Percentiles rank a stretch among this genome's conserved stretches.
phyloP scores from a whole-genome alignment of 2,113 vertebrate genomes.

The Paracanthobrama guichenoti region DNA sequence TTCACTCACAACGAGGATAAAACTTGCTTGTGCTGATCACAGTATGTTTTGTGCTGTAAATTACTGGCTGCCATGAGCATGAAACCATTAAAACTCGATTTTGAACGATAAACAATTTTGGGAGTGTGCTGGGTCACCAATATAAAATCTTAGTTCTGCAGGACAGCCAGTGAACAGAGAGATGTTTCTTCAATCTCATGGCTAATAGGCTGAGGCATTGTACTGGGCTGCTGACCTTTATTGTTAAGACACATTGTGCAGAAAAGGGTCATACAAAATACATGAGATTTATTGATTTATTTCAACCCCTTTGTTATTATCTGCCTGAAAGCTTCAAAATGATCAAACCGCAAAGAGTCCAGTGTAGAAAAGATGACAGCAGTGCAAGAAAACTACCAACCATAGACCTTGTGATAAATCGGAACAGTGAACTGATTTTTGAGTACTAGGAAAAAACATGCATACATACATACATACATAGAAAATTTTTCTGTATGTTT shows the following conservation, averaged over 20 bases:
- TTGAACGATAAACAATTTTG: not conserved
- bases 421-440: not conserved
- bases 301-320: not conserved
- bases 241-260: slow-evolving; percentile 62
- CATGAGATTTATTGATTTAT: slow-evolving; percentile 46
- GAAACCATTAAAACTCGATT: not conserved
- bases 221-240: slow-evolving; percentile 63
- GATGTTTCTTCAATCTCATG: not conserved
- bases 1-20: not conserved
- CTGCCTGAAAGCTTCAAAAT: not conserved
- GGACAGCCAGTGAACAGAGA: not conserved
- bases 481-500: too few species aligned
- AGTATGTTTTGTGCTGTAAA: not conserved
- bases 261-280: slow-evolving; percentile 60
- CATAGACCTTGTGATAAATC: not conserved
- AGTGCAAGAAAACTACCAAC: not conserved
- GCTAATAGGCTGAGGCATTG: not conserved
- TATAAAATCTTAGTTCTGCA: not conserved
- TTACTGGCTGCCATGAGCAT: not conserved
- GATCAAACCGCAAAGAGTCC: not conserved
- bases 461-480: too few species aligned
- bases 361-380: not conserved
- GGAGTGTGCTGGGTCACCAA: not conserved
- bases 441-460: not conserved
- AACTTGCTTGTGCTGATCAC: not conserved